Evolutionary conservation across 2,888 invertebrate species (phyloP).

Genomic region (Nephrotoma appendiculata): DNA sequence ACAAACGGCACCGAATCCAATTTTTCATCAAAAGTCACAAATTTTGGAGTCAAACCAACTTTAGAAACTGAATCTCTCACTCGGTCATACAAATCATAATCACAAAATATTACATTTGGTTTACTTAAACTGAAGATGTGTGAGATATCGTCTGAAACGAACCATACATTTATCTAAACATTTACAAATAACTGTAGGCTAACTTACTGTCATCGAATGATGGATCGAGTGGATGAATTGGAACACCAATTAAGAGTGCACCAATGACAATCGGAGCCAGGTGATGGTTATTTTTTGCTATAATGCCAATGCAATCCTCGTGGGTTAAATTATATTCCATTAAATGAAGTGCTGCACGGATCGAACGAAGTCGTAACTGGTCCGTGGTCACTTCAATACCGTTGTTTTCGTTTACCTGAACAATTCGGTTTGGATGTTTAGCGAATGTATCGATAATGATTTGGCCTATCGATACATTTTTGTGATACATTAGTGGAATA

Average conservation of each 20-base stretch:
- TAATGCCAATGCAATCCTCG: slow-evolving; percentile 20
- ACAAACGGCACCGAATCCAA: not conserved
- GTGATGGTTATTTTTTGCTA: slow-evolving; percentile 20
- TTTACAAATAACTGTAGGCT: not conserved
- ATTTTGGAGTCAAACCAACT: not conserved
- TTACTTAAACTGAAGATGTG: not conserved
- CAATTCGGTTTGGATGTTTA: not conserved
- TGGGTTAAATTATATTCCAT: slow-evolving; percentile 8
- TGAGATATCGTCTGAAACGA: not conserved
- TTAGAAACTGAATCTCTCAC: not conserved
- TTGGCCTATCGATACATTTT: not conserved
- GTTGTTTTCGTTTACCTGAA: not conserved
- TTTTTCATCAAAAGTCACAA: slow-evolving; percentile 1
- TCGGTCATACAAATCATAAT: not conserved
- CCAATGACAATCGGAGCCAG: slow-evolving; percentile 19
- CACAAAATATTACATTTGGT: not conserved
- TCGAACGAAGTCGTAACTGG: not conserved
- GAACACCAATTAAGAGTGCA: slow-evolving; percentile 21
- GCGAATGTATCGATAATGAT: not conserved
- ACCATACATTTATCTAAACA: not conserved
- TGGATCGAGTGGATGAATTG: slow-evolving; percentile 22
- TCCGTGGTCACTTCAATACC: not conserved
- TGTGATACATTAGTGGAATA: not conserved
- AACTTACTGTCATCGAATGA: slow-evolving; percentile 15
- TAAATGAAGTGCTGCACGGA: not conserved